phyloP scores from a whole-genome alignment of 2,888 invertebrate genomes.

The Drosophila ezoana region DNA sequence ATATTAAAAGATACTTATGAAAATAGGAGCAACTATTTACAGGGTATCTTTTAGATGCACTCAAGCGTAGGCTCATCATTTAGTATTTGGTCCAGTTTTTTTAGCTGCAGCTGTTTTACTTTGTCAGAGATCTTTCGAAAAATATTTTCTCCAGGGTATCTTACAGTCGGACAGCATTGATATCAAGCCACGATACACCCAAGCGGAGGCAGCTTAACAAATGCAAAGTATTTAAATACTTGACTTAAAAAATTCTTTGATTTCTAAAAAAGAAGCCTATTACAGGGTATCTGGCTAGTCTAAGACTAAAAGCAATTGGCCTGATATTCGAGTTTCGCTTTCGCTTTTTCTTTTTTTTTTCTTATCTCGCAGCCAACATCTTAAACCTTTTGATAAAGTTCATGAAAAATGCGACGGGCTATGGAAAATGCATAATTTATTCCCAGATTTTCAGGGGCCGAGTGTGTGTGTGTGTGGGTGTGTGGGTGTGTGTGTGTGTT shows the following conservation, averaged over 20 bases:
- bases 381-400: conserved; percentile 37
- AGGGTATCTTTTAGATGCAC: no score
- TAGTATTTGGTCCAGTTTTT: no score
- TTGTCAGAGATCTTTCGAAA: neutral
- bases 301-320: neutral
- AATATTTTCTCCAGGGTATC: neutral
- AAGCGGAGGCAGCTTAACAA: no score
- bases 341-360: conserved; percentile 23
- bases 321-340: neutral
- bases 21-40: no score
- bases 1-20: no score
- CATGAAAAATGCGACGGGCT: conserved; percentile 44
- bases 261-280: neutral
- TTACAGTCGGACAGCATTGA: no score
- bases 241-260: neutral
- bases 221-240: no score
- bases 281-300: conserved; percentile 9
- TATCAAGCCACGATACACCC: no score
- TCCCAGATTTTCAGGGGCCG: neutral
- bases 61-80: no score
- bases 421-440: conserved; percentile 57
- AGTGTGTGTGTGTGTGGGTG: neutral
- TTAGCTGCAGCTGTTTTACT: no score
- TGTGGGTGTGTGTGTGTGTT: conserved; percentile 6
- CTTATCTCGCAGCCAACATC: conserved; percentile 42